Evolutionary conservation across 2,888 invertebrate species (phyloP).

Genomic region (Orchesella flavescens): DNA sequence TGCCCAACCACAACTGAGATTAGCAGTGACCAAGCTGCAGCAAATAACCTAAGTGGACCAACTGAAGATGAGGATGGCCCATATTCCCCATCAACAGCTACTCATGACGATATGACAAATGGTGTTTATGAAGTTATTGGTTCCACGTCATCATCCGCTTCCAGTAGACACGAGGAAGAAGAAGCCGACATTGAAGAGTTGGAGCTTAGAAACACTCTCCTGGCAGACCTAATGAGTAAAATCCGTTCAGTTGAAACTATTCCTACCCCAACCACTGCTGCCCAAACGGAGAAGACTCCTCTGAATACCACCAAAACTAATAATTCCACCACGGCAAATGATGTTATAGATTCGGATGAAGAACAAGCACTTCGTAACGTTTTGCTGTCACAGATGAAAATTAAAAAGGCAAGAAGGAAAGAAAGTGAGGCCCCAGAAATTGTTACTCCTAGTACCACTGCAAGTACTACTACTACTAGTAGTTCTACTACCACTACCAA

Average conservation of each 20-base stretch:
- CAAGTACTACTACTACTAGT: no score
- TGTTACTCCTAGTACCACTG: no score
- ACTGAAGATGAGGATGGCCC: background rate
- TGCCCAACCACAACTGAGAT: no score
- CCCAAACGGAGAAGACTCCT: background rate
- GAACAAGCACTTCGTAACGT: background rate
- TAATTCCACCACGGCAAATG: background rate
- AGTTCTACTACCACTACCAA: no score
- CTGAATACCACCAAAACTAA: background rate
- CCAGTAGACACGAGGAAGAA: background rate
- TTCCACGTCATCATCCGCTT: background rate
- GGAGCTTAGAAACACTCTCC: slow-evolving; percentile 24
- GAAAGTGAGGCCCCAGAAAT: background rate
- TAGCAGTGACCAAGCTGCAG: background rate
- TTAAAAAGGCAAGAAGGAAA: background rate
- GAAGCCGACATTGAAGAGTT: slow-evolving; percentile 30
- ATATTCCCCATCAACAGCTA: background rate
- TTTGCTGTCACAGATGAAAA: background rate
- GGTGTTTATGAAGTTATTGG: no score
- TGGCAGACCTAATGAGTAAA: slow-evolving; percentile 16
- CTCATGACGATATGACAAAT: background rate
- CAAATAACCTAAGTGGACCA: background rate
- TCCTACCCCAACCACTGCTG: background rate
- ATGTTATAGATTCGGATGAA: background rate
- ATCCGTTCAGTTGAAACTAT: background rate